Evolutionary conservation across 1,140 invertebrate species (phyloP).

Genomic region (Meloidogyne hapla): DNA sequence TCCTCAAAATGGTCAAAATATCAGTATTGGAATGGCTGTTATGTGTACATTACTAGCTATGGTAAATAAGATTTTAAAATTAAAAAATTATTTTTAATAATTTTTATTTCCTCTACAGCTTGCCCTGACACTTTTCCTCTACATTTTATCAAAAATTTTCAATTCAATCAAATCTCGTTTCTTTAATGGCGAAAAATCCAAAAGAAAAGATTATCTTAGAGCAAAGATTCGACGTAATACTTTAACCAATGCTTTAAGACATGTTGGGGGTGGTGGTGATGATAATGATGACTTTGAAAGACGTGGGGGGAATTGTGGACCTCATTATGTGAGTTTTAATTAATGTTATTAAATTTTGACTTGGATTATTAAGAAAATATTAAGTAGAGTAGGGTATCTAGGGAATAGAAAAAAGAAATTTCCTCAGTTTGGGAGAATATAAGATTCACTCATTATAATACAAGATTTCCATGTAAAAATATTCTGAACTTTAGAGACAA

Average conservation of each 20-base stretch:
- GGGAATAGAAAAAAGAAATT: too few relatives aligned
- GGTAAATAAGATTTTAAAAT: not conserved
- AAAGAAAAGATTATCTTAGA: not conserved
- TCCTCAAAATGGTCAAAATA: not conserved
- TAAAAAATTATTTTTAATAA: not conserved
- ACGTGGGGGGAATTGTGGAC: not conserved
- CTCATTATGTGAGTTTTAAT: not conserved
- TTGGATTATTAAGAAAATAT: too few relatives aligned
- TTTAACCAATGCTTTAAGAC: constrained; percentile 3
- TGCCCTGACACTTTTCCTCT: not conserved
- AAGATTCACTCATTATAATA: too few relatives aligned
- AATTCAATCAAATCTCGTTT: not conserved
- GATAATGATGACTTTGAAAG: not conserved
- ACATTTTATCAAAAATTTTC: not conserved
- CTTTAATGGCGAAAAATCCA: not conserved
- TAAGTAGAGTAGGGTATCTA: too few relatives aligned
- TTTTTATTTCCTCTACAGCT: not conserved
- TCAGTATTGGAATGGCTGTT: not conserved
- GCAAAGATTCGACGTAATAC: not conserved
- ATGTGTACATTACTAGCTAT: not conserved
- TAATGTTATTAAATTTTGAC: not conserved
- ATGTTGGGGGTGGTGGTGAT: not conserved
- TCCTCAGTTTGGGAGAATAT: too few relatives aligned
- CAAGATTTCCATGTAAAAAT: too few relatives aligned
- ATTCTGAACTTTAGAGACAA: too few relatives aligned